phyloP scores from a whole-genome alignment of 2,888 invertebrate species.

The Cecidostiba fungosa region DNA sequence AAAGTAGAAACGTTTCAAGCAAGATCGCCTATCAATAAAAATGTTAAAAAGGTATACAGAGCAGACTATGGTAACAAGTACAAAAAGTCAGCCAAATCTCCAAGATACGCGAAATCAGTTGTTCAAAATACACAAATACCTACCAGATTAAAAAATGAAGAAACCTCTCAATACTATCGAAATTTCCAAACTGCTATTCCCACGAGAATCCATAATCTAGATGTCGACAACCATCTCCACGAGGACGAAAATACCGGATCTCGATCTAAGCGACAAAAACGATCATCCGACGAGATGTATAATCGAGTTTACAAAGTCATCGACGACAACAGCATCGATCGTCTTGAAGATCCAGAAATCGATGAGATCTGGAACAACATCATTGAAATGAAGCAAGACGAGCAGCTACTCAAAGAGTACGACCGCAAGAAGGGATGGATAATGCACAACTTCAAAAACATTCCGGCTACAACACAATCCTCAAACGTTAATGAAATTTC shows the following conservation, averaged over 20 bases:
- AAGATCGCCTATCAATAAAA: conserved; percentile 20
- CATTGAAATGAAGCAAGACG: conserved; percentile 61
- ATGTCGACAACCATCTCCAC: background rate
- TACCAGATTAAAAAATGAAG: background rate
- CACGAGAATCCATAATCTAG: background rate
- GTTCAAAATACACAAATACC: background rate
- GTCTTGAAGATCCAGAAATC: conserved; percentile 52
- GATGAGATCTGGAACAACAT: conserved; percentile 64
- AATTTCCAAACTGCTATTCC: background rate
- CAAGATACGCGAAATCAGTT: background rate
- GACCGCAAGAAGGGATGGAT: conserved; percentile 54
- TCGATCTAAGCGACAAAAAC: conserved; percentile 25
- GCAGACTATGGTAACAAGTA: conserved; percentile 1
- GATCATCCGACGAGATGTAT: conserved; percentile 17
- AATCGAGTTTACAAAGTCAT: background rate
- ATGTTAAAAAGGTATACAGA: conserved; percentile 51
- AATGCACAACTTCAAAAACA: conserved; percentile 54
- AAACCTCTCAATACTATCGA: background rate
- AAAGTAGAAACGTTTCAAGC: background rate
- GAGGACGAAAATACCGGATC: background rate
- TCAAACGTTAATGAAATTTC: background rate
- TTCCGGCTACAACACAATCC: conserved; percentile 3
- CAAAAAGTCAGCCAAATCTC: background rate
- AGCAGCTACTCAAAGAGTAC: conserved; percentile 62
- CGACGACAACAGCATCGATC: conserved; percentile 41